phyloP scores from a whole-genome alignment of 2,113 vertebrate genomes.

The Syrmaticus mikado region DNA sequence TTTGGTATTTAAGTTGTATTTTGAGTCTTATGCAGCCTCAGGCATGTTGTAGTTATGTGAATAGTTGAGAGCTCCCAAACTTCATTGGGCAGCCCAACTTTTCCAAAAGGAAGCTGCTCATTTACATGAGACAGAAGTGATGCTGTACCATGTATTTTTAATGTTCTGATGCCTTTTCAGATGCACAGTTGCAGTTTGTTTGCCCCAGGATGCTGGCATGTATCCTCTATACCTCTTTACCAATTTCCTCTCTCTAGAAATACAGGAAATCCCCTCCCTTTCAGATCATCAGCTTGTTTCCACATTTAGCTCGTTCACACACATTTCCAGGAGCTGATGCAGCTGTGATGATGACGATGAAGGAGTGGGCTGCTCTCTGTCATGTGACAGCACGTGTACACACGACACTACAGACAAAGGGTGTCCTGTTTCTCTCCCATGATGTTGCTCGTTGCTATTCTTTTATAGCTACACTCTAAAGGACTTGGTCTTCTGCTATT shows the following conservation, averaged over 20 bases:
- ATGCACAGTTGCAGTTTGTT: not conserved
- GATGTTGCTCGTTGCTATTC: fast-evolving
- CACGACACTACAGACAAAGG: not conserved
- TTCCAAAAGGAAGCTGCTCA: not conserved
- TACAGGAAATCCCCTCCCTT: not conserved
- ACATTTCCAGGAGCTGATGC: not conserved
- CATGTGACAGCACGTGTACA: not conserved
- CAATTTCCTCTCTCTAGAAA: not conserved
- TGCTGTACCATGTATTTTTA: not conserved
- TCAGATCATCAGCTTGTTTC: not conserved
- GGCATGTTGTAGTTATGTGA: not conserved
- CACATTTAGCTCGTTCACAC: not conserved
- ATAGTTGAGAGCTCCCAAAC: not conserved
- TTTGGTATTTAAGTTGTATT: not conserved
- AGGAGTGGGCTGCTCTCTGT: not conserved
- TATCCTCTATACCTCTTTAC: not conserved
- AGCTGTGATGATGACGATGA: not conserved
- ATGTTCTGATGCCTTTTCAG: not conserved
- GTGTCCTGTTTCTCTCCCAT: not conserved
- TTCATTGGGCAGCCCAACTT: not conserved
- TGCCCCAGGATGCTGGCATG: not conserved
- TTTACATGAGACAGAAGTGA: not conserved
- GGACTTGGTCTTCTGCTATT: not conserved
- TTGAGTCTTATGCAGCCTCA: not conserved
- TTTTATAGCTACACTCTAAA: not conserved